Evolutionary conservation across 2,113 vertebrate genomes (phyloP).

Genomic region (Hydrolagus affinis): DNA sequence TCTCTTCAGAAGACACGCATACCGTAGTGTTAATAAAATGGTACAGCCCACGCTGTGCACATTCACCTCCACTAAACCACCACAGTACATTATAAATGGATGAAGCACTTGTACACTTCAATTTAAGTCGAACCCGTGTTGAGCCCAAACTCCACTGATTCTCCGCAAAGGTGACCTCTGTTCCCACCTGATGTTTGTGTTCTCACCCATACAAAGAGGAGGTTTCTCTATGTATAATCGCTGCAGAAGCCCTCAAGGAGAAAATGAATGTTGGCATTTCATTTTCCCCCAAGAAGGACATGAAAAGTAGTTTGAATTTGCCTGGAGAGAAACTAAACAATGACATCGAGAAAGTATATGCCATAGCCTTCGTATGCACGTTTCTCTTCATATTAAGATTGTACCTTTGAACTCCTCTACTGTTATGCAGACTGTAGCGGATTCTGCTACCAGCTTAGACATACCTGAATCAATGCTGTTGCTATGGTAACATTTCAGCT

Average conservation of each 20-base stretch:
- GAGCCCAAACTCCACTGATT: no score
- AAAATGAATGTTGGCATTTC: not conserved
- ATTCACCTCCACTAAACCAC: no score
- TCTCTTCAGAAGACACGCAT: no score
- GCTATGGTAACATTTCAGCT: conserved; percentile 21
- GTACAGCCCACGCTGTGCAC: no score
- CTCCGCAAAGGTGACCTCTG: no score
- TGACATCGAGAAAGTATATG: not conserved
- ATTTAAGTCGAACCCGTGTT: no score
- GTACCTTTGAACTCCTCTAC: conserved; percentile 24
- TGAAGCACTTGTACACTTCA: no score
- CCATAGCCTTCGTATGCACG: not conserved
- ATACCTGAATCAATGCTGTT: conserved; percentile 26
- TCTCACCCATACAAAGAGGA: no score
- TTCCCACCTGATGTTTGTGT: no score
- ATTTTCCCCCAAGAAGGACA: not conserved
- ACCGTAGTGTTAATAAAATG: no score
- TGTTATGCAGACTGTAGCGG: conserved; percentile 16
- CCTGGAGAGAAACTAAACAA: not conserved
- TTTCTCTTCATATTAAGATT: conserved; percentile 18
- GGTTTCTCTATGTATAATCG: not conserved
- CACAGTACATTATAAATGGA: no score
- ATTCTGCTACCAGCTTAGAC: conserved; percentile 19
- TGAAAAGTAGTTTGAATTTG: not conserved
- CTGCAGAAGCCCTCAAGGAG: not conserved